A percentile compares a stretch with the other conserved stretches of the same genome.
These are phyloP conservation scores for Brachyopa scutellaris DNA, from an alignment of 2,888 invertebrate species.

Conservation along the genomic window DNA sequence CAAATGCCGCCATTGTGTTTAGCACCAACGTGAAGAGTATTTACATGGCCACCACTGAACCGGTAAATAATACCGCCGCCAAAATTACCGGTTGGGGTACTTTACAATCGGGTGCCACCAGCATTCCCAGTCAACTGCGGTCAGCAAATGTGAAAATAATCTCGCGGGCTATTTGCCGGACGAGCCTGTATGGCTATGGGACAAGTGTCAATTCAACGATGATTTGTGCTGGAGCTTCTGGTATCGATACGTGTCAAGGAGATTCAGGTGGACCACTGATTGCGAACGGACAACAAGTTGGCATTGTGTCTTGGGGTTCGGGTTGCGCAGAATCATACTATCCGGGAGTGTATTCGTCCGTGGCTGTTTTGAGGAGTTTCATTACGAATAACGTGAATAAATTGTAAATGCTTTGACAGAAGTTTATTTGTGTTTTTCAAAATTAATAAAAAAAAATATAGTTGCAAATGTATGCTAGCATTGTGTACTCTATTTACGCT, in stretches of 20 bases:
- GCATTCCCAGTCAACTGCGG: slow-evolving; percentile 69
- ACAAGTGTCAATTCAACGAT: slow-evolving; percentile 73
- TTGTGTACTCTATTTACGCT: too few species aligned
- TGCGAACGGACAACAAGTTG: slow-evolving; percentile 74
- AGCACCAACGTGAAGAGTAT: slow-evolving; percentile 74
- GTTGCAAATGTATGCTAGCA: too few species aligned
- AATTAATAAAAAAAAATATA: too few species aligned
- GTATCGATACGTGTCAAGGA: slow-evolving; percentile 79
- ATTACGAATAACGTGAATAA: slow-evolving; percentile 49
- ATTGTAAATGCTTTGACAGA: too few species aligned
- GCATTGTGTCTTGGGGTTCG: slow-evolving; percentile 80
- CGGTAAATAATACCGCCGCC: slow-evolving; percentile 75
- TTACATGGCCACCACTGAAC: slow-evolving; percentile 74
- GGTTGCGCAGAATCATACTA: slow-evolving; percentile 77
- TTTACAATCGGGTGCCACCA: slow-evolving; percentile 74
- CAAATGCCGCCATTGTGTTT: slow-evolving; percentile 75
- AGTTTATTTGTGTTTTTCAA: too few species aligned
- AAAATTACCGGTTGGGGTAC: slow-evolving; percentile 80
- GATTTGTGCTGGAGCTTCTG: slow-evolving; percentile 76
- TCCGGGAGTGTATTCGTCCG: slow-evolving; percentile 79
- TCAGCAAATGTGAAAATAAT: slow-evolving; percentile 74
- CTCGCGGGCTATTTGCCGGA: slow-evolving; percentile 61
- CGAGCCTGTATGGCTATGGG: slow-evolving; percentile 73
- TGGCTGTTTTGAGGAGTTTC: slow-evolving; percentile 74
- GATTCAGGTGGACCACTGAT: slow-evolving; percentile 81